Base-by-base conservation (phyloP, 2,797 vertebrate genomes). In the Muscicapa comitata region DNA sequence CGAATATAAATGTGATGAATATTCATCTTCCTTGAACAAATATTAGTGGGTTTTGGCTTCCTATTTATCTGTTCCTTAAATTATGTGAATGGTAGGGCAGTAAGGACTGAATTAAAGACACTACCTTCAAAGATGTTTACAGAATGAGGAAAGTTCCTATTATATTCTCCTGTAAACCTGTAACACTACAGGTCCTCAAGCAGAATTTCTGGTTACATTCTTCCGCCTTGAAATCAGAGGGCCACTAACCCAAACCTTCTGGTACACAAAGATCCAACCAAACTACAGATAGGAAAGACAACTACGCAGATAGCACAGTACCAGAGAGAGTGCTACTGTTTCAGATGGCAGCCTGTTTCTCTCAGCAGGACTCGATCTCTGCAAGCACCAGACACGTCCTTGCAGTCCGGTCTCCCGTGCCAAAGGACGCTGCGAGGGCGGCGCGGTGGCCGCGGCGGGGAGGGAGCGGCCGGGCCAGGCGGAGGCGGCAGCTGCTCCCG, bases 401-500 rank as follows among this genome's bases (percentile, higher is more conserved):
- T 5, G 7, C 1, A 54, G 45, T 13, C 13, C 1, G 0, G 8
- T 2, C 6, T 54, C 13, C 21, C 7, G 1, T 0, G 40, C 35
- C 50, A 7, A 9, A 23, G 80, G 5, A 1, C 8, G 29, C 40
- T 8, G 42, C 42, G 28, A 2, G 17, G 62, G 43, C 61, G 23
- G 62, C 50, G 59, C 58, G 31, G 77, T 2, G 65, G n/a, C 57
- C 66, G 74, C 54, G 75, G 84, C 28, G 10, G 16, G 31, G 12
- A 58, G 84, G 84, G 66, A 59, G 85, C n/a, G 68, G 16, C 38
- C 43, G 13, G 72, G 79, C 50, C 50, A 45, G 31, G 16, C 11
- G 93, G 62, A 66, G 89, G 68, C 93, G 86, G 85, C 97, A 90
- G 96, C 96, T 97, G 94, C 86, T 94, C 83, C 43, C 83, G 48